Conservation (phyloP, 2,888 invertebrate genomes). For the Furcula furcula region DNA sequence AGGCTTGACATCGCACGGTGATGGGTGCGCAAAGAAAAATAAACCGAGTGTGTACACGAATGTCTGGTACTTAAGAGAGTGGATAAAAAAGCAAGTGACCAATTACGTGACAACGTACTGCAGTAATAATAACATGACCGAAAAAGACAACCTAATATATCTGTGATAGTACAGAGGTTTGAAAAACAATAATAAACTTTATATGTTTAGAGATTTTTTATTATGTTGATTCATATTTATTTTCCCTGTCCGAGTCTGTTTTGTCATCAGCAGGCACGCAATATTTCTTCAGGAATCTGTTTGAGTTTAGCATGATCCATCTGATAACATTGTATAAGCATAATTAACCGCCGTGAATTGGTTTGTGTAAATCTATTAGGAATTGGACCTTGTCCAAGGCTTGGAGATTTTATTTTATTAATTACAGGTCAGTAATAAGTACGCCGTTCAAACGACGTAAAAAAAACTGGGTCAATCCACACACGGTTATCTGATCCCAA, state of each 20-base stretch:
- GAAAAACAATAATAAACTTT: background rate
- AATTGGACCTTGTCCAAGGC: too few species aligned
- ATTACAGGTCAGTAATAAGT: too few species aligned
- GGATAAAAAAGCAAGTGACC: conserved; percentile 45
- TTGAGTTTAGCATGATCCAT: conserved; percentile 54
- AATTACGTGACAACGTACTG: conserved; percentile 34
- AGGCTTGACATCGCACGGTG: conserved; percentile 66
- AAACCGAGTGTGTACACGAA: conserved; percentile 64
- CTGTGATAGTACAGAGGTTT: background rate
- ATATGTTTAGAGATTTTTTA: background rate
- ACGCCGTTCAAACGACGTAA: too few species aligned
- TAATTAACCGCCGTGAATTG: too few species aligned
- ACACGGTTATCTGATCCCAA: too few species aligned
- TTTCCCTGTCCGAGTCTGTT: background rate
- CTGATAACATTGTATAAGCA: too few species aligned
- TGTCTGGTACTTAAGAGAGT: conserved; percentile 48
- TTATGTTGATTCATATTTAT: background rate
- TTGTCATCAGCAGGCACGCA: conserved; percentile 18
- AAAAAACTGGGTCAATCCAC: too few species aligned
- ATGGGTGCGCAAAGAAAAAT: conserved; percentile 53
- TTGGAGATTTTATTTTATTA: too few species aligned
- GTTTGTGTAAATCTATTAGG: too few species aligned
- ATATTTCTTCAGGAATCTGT: conserved; percentile 38
- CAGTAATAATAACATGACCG: background rate
- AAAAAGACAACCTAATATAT: background rate